Percentiles rank a stretch among this genome's conserved stretches.
These are phyloP conservation scores for Jordanella pulchra DNA, from an alignment of 2,797 vertebrate genomes.

Conservation along the genomic window DNA sequence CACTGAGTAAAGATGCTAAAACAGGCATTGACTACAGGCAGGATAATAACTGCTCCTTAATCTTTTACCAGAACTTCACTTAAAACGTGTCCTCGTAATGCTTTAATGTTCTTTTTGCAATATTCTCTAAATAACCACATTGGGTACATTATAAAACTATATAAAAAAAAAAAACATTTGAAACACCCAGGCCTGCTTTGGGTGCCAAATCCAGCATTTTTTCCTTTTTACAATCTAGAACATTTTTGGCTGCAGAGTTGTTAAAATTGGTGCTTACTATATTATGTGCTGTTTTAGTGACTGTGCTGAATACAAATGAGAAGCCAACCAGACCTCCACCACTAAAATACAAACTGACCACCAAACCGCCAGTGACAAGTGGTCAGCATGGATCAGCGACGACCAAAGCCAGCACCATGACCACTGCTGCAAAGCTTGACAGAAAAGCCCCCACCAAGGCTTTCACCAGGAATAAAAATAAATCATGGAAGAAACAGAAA, in stretches of 20 bases:
- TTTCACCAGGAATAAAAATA: slow-evolving; percentile 18
- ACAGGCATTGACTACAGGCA: not conserved
- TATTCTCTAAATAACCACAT: not conserved
- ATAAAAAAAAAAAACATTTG: slow-evolving; percentile 27
- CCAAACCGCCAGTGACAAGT: slow-evolving; percentile 44
- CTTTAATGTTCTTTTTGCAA: not conserved
- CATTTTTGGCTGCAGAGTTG: slow-evolving; percentile 22
- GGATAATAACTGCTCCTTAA: not conserved
- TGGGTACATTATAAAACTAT: slow-evolving; percentile 43
- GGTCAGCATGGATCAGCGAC: slow-evolving; percentile 17
- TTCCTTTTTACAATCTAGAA: slow-evolving; percentile 10
- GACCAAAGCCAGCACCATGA: slow-evolving; percentile 3
- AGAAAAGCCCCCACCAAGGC: slow-evolving; percentile 9
- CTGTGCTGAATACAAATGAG: slow-evolving; percentile 66
- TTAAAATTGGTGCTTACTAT: slow-evolving; percentile 28
- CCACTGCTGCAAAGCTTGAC: slow-evolving; percentile 3
- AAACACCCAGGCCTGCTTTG: slow-evolving; percentile 36
- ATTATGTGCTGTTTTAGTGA: slow-evolving; percentile 69
- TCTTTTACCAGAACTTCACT: not conserved
- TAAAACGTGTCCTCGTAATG: not conserved
- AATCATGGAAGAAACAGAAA: slow-evolving; percentile 40
- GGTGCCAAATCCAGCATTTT: slow-evolving; percentile 12
- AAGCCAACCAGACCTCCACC: slow-evolving; percentile 76
- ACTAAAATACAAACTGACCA: slow-evolving; percentile 63
- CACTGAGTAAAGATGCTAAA: no score